A percentile compares a stretch with the other conserved stretches of the same genome.
Evolutionary conservation across 2,113 vertebrate genomes (phyloP).

Genomic region (Rhinolophus sinicus): DNA sequence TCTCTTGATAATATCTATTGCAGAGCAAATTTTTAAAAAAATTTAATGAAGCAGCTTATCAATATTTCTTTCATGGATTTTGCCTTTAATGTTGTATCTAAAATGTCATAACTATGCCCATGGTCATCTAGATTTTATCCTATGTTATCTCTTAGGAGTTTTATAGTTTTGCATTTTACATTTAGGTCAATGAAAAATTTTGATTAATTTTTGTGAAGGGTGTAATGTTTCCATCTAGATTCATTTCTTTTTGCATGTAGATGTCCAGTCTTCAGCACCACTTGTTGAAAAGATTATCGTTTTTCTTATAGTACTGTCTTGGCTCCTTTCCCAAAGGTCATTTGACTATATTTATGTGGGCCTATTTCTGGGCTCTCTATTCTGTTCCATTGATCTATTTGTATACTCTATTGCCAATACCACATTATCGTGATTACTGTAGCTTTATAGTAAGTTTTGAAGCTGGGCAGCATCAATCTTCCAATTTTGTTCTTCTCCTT

Average conservation of each 20-base stretch:
- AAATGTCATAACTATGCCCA: neutral
- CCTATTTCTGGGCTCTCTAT: neutral
- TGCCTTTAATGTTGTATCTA: neutral
- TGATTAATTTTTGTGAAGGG: constrained; percentile 18
- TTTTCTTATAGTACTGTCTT: neutral
- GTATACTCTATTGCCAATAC: neutral
- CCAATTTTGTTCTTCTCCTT: neutral
- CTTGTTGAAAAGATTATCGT: neutral
- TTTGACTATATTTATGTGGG: neutral
- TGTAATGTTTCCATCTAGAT: neutral
- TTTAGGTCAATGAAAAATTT: neutral
- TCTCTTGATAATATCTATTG: neutral
- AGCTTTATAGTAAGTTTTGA: neutral
- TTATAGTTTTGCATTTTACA: neutral
- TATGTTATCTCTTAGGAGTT: neutral
- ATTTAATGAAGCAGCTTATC: neutral
- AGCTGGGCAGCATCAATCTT: neutral
- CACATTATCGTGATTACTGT: neutral
- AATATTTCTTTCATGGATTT: neutral
- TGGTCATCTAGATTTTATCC: neutral
- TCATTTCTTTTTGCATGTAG: neutral
- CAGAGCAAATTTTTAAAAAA: neutral
- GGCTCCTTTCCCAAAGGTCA: constrained; percentile 17
- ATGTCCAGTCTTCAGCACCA: neutral
- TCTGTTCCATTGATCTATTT: constrained; percentile 32